Evolutionary conservation across 2,113 vertebrate genomes (phyloP).

Genomic region (Cynoglossus semilaevis): DNA sequence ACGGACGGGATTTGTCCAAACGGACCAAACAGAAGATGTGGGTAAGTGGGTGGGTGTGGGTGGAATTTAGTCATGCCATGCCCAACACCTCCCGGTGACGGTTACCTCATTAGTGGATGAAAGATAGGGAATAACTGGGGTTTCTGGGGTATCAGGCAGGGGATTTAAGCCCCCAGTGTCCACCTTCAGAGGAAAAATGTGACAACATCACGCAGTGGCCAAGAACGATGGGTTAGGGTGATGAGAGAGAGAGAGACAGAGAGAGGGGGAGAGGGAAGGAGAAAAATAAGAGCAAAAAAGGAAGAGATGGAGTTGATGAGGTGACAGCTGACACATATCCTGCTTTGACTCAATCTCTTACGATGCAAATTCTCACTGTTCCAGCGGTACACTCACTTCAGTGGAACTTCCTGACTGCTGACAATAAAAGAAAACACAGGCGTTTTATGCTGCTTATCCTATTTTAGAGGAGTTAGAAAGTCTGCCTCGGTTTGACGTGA

Average conservation of each 20-base stretch:
- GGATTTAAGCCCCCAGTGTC: slow-evolving; percentile 71
- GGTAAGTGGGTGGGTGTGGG: slow-evolving; percentile 1
- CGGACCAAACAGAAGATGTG: slow-evolving; percentile 22
- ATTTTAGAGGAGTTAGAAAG: background rate
- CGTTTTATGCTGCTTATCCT: slow-evolving; percentile 3
- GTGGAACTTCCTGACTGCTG: slow-evolving; percentile 32
- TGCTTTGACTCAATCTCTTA: slow-evolving; percentile 18
- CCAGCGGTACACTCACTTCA: slow-evolving; percentile 30
- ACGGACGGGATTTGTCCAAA: slow-evolving; percentile 22
- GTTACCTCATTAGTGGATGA: slow-evolving; percentile 77
- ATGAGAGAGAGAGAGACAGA: background rate
- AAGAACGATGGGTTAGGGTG: slow-evolving; percentile 26
- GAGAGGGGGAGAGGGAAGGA: background rate
- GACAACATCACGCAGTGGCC: slow-evolving; percentile 61
- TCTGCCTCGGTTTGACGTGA: slow-evolving; percentile 2
- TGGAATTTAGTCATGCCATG: slow-evolving; percentile 46
- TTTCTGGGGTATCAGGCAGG: slow-evolving; percentile 70
- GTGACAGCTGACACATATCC: slow-evolving; percentile 45
- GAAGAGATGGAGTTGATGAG: no score
- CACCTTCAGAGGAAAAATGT: slow-evolving; percentile 75
- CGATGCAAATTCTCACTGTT: slow-evolving; percentile 35
- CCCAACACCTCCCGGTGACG: slow-evolving; percentile 23
- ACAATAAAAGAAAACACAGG: background rate
- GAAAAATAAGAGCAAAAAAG: background rate
- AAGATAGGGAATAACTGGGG: slow-evolving; percentile 68